phyloP scores from a whole-genome alignment of 2,797 vertebrate genomes.

The Danio aesculapii region DNA sequence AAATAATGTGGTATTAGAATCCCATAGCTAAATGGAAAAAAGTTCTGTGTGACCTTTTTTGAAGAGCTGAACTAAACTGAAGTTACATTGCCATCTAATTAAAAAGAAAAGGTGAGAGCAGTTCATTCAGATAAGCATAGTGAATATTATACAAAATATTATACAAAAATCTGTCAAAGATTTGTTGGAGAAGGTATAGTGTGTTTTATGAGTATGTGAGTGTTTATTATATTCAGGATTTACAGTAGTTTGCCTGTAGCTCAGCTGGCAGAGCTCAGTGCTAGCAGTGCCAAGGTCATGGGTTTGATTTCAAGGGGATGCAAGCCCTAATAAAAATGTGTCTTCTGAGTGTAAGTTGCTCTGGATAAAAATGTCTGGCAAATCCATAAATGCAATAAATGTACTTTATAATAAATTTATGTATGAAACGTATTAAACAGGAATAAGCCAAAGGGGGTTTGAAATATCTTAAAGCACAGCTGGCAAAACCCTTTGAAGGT shows the following conservation, averaged over 20 bases:
- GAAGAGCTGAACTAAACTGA: no score
- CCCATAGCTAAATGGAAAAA: no score
- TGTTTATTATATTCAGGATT: constrained; percentile 5
- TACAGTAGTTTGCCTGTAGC: neutral
- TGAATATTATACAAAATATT: neutral
- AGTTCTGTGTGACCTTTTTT: no score
- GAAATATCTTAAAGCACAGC: neutral
- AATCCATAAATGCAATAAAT: constrained; percentile 6
- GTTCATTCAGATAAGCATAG: neutral
- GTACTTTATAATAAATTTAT: neutral
- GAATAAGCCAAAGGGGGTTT: neutral
- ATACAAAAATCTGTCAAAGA: neutral
- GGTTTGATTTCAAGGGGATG: neutral
- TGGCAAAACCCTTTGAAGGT: neutral
- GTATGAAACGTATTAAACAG: neutral
- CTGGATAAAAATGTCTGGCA: constrained; percentile 9
- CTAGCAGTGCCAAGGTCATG: constrained; percentile 12
- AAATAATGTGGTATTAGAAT: no score
- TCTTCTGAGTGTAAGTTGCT: neutral
- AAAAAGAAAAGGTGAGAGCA: no score
- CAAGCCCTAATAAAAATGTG: constrained; percentile 2
- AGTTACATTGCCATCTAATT: neutral
- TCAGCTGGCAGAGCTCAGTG: neutral
- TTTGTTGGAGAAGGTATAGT: neutral
- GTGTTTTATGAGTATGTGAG: neutral